These are phyloP conservation scores for Tipula helvola DNA, from an alignment of 2,888 invertebrate species.

Conservation along the genomic window DNA sequence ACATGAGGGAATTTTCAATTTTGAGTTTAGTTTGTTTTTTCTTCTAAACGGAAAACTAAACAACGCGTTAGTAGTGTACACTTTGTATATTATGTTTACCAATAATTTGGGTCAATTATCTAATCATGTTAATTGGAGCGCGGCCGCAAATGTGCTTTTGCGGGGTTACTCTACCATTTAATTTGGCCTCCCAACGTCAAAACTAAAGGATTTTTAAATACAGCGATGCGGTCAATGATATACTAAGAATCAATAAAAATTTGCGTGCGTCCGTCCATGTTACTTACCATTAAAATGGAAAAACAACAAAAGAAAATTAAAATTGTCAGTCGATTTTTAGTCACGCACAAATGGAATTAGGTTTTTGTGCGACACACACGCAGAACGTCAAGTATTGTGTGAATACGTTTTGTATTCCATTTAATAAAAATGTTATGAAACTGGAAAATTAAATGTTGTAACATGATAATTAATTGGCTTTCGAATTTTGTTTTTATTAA, in stretches of 20 bases:
- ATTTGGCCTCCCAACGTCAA: not conserved
- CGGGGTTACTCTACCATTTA: not conserved
- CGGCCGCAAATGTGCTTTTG: not conserved
- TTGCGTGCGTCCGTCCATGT: not conserved
- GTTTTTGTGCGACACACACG: not conserved
- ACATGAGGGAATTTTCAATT: not conserved
- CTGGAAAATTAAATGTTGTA: not conserved
- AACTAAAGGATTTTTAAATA: not conserved
- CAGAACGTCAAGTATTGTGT: not conserved
- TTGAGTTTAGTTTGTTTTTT: not conserved
- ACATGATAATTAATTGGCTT: not conserved
- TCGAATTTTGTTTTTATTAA: not conserved
- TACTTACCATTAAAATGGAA: not conserved
- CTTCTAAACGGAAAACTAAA: not conserved
- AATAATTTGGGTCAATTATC: not conserved
- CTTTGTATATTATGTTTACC: not conserved
- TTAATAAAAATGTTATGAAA: not conserved
- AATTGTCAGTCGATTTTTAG: not conserved
- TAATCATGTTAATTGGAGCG: not conserved
- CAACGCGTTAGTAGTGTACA: not conserved
- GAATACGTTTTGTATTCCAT: not conserved
- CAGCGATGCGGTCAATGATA: not conserved
- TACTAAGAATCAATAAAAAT: not conserved
- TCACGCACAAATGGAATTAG: not conserved
- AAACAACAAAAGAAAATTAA: not conserved